Conservation (phyloP, 1,140 invertebrate species). For the Drosophila bocqueti region DNA sequence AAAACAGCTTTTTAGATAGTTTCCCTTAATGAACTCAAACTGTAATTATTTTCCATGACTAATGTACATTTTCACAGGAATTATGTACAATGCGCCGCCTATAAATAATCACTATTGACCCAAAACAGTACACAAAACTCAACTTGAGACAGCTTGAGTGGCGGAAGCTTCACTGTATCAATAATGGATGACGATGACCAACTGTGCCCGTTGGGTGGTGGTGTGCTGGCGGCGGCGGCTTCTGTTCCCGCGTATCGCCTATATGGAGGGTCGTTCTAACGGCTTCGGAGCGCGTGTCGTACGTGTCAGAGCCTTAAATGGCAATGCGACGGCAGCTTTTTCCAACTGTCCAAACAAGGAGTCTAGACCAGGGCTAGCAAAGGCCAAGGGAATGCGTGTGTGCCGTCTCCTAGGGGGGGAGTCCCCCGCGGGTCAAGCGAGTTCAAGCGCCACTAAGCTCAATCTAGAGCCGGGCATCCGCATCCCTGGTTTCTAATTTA, state of each 20-base stretch:
- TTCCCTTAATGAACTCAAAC: not conserved
- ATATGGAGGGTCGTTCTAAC: slow-evolving; percentile 61
- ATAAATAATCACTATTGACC: slow-evolving; percentile 10
- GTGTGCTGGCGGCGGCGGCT: slow-evolving; percentile 2
- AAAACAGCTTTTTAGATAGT: not conserved
- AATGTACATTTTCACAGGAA: not conserved
- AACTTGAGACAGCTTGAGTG: not conserved
- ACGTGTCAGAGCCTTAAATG: slow-evolving; percentile 68
- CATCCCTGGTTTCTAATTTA: slow-evolving; percentile 61
- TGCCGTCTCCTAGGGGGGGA: not conserved
- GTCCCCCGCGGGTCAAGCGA: slow-evolving; percentile 19
- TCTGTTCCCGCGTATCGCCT: slow-evolving; percentile 19
- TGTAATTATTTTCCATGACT: slow-evolving; percentile 6
- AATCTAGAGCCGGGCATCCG: slow-evolving; percentile 21
- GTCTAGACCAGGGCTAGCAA: slow-evolving; percentile 35
- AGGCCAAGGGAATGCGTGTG: not conserved
- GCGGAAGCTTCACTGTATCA: slow-evolving; percentile 18
- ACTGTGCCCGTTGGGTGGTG: slow-evolving; percentile 27
- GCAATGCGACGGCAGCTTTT: slow-evolving; percentile 32
- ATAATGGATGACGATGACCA: slow-evolving; percentile 41
- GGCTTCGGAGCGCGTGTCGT: slow-evolving; percentile 42
- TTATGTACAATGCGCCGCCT: slow-evolving; percentile 9
- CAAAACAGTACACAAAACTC: slow-evolving; percentile 5
- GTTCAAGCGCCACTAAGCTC: slow-evolving; percentile 24
- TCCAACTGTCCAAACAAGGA: slow-evolving; percentile 62